Percentiles rank a stretch among this genome's conserved stretches.
These are phyloP conservation scores for Melanotaenia nigrans DNA, from an alignment of 2,797 vertebrate species.

Conservation along the genomic window DNA sequence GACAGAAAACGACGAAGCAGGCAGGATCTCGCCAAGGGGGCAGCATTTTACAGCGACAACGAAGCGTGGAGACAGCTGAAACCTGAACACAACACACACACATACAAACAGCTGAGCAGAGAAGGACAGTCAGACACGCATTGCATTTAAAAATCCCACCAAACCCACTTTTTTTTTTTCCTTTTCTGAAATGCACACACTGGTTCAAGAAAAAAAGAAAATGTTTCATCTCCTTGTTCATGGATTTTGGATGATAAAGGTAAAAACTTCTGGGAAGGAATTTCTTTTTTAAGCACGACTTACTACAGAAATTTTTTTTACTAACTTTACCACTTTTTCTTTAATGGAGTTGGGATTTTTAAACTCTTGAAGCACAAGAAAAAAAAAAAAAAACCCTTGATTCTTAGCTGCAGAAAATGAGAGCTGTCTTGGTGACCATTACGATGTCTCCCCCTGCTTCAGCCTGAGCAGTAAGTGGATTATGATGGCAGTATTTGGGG, in stretches of 20 bases:
- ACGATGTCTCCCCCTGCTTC: conserved; percentile 58
- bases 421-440: conserved; percentile 53
- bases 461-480: conserved; percentile 76
- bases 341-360: conserved; percentile 50
- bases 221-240: conserved; percentile 19
- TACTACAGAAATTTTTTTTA: conserved; percentile 29
- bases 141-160: conserved; percentile 52
- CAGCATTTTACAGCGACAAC: conserved; percentile 62
- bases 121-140: conserved; percentile 36
- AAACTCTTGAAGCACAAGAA: conserved; percentile 55
- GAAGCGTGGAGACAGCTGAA: conserved; percentile 65
- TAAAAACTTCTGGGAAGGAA: conserved; percentile 63
- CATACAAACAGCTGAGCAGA: conserved; percentile 37
- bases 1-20: conserved; percentile 45
- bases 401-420: conserved; percentile 53
- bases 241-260: conserved; percentile 55
- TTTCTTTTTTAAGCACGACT: conserved; percentile 47
- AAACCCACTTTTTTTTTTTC: not conserved
- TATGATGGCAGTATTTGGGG: conserved; percentile 70
- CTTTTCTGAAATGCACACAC: conserved; percentile 30
- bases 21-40: conserved; percentile 59
- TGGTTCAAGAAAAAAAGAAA: conserved; percentile 18
- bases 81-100: conserved; percentile 38
- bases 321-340: conserved; percentile 50
- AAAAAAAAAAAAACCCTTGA: conserved; percentile 40